These are phyloP conservation scores for Maniola hyperantus DNA, from an alignment of 2,888 invertebrate species.

Conservation along the genomic window DNA sequence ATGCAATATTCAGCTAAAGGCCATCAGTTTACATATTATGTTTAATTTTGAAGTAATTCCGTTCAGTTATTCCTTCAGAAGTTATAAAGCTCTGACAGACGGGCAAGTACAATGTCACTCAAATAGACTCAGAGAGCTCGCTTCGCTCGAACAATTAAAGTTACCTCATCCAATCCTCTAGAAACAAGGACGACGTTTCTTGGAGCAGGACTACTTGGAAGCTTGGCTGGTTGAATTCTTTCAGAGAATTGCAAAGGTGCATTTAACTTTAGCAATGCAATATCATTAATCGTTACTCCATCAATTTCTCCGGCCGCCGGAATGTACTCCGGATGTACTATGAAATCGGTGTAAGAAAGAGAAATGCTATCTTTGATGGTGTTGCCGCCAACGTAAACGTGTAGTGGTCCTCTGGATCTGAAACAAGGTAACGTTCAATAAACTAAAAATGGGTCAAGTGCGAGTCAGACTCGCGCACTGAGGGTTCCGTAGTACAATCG, in stretches of 20 bases:
- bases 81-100: no score
- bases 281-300: not conserved
- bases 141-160: no score
- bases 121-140: no score
- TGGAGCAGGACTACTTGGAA: not conserved
- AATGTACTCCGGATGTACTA: not conserved
- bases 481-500: no score
- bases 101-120: no score
- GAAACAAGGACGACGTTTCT: not conserved
- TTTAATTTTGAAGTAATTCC: no score
- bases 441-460: no score
- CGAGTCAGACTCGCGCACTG: no score
- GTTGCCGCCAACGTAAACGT: not conserved
- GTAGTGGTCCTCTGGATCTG: not conserved
- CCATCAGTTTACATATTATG: no score
- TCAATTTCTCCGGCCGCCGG: no score
- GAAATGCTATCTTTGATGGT: not conserved
- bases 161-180: not conserved
- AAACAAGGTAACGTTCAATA: not conserved
- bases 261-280: not conserved
- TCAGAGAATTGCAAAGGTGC: not conserved
- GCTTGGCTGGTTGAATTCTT: not conserved
- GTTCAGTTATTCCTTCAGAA: no score
- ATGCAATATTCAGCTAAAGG: no score
- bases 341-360: not conserved